Evolutionary conservation across 2,888 invertebrate genomes (phyloP), one percentile per base, ranked within the genome.

Genomic region (Watsonalla binaria): DNA sequence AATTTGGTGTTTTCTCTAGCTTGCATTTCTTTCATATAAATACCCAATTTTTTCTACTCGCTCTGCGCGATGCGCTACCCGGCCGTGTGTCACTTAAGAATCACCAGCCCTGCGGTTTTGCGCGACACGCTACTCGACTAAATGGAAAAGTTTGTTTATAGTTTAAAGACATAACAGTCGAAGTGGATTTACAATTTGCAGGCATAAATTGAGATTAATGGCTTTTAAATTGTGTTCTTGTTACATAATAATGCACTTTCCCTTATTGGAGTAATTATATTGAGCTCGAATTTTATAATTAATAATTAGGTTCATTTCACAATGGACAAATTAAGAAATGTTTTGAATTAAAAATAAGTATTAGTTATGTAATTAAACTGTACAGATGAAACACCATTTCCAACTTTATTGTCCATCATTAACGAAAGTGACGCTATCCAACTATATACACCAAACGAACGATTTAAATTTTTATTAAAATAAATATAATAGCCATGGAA

Each of bases 141-240:
- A 82, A 82, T 80, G 74, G 71, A 65, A 71, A 84, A 84, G 81
- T 84, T 84, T 65, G 66, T 72, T 68, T 59, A 60, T 60, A 72
- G 67, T 66, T 69, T 53, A 58, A 54, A 54, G 54, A 62, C 42
- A 42, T 67, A 62, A 66, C 68, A 70, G 70, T 70, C 65, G 59
- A 61, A 60, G 69, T 69, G 70, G 62, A 60, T 69, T 68, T 66
- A 63, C 57, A 69, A 73, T 72, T 69, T 59, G 57, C 55, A 50
- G 62, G 66, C 64, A 69, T 59, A 71, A 74, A 81, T 76, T 66
- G 62, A 74, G 74, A 82, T 80, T 75, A 69, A 82, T 80, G 70
- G 60, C 34, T 54, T 59, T 67, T 50, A 63, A 66, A 76, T 69
- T 62, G 45, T 6, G 14, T 70, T 61, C 50, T 11, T 33, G 35